Evolutionary conservation across 2,888 invertebrate genomes (phyloP).

Genomic region (Ornithoptera alexandrae): DNA sequence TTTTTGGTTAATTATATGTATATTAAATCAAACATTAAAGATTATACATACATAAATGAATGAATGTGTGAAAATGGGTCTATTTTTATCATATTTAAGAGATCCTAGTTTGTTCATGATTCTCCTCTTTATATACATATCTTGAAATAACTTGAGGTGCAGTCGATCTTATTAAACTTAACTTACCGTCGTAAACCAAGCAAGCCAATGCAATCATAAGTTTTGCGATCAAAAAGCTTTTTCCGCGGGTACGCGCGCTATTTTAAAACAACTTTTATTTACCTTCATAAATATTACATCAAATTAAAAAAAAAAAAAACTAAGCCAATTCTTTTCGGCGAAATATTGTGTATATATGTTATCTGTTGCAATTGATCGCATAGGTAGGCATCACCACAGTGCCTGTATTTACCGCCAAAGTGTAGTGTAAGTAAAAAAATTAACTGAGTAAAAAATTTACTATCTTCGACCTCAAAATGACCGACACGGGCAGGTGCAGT

Average conservation of each 20-base stretch:
- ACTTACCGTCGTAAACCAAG: constrained; percentile 21
- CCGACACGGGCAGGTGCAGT: no score
- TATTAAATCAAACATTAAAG: no score
- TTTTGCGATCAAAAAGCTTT: constrained; percentile 22
- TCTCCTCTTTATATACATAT: neutral
- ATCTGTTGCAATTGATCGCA: no score
- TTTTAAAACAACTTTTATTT: constrained; percentile 24
- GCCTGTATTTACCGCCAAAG: no score
- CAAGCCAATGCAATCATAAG: constrained; percentile 19
- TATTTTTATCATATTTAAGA: neutral
- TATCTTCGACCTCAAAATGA: no score
- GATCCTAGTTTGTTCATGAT: neutral
- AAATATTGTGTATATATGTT: neutral
- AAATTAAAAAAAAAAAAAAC: neutral
- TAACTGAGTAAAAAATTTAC: no score
- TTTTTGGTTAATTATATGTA: no score
- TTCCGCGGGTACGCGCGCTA: constrained; percentile 4
- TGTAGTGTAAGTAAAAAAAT: no score
- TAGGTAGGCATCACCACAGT: no score
- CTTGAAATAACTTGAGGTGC: constrained; percentile 20
- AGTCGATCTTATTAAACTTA: constrained; percentile 24
- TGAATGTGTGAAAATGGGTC: no score
- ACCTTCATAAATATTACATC: neutral
- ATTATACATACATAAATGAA: no score
- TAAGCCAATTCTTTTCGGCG: neutral